Base-by-base conservation (phyloP, 2,797 vertebrate genomes). In the Phyllotis vaccarum region DNA sequence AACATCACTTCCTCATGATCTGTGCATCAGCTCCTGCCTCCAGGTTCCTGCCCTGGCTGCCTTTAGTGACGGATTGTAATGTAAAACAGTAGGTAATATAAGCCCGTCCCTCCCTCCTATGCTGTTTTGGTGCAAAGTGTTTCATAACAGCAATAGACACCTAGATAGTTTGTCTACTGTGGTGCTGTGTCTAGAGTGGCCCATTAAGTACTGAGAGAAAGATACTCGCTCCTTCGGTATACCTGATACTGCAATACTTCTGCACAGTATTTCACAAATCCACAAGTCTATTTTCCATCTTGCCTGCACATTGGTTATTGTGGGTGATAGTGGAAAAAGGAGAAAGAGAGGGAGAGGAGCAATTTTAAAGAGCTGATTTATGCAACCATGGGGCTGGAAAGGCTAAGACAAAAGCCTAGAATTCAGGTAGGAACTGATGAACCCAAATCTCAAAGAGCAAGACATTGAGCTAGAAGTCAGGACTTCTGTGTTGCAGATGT, bases 201-300 rank as follows among this genome's bases (percentile, higher is more conserved):
- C 52, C 24, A n/a, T 80, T 92, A 17, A 3, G n/a, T 81, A 91
- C 21, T 72, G 34, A 75, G 31, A 74, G 37, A 54, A 92, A 21
- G n/a, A 7, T 13, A 14, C 16, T 87, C 14, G 52, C 16, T 11
- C 75, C 9, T 54, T 74, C 14, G 74, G 40, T 80, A 37, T 91
- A 24, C 62, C 56, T 62, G 49, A 89, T 94, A 56, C 22, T 21
- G 31, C 79, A 49, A 72, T 70, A 9, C 6, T 64, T 86, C 66
- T 66, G 66, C 13, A 86, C 24, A 86, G 3, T 68, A 62, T 60
- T 46, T 89, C 90, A 92, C 19, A 95, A 11, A 93, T 79, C 49
- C 27, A 40, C 56, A 29, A 49, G 27, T 52, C 56, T 56, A 12
- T 76, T 86, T 27, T 91, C 43, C 90, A 46, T 24, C 3, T 78